phyloP scores from a whole-genome alignment of 2,113 vertebrate genomes.

The Siniperca knerii region DNA sequence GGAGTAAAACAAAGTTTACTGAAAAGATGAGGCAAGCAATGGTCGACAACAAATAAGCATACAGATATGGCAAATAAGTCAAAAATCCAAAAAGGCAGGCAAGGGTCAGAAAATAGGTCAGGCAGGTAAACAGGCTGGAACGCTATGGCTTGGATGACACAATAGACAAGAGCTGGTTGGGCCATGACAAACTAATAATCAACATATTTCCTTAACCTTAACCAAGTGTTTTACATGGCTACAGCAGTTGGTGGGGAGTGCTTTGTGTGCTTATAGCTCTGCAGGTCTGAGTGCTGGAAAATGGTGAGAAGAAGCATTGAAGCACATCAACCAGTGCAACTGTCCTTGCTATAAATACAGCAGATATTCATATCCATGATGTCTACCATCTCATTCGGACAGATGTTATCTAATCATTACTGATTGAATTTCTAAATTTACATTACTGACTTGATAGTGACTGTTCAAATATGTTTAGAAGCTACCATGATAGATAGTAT shows the following conservation, averaged over 20 bases:
- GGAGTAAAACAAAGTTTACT: too few relatives aligned
- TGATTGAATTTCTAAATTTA: background rate
- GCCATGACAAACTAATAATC: background rate
- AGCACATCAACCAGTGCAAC: background rate
- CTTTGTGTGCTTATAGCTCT: background rate
- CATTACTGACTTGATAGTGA: background rate
- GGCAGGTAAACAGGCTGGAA: too few relatives aligned
- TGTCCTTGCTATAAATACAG: background rate
- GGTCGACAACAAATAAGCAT: too few relatives aligned
- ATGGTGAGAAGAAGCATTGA: background rate
- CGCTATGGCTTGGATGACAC: background rate
- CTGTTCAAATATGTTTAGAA: background rate
- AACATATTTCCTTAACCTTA: background rate
- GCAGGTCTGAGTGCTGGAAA: background rate
- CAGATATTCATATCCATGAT: background rate
- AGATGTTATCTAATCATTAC: background rate
- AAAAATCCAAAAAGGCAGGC: too few relatives aligned
- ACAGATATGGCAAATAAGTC: too few relatives aligned
- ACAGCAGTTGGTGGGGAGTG: background rate
- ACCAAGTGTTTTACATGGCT: background rate
- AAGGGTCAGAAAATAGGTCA: too few relatives aligned
- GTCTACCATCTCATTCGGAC: background rate
- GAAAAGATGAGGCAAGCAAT: too few relatives aligned
- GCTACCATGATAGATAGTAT: background rate
- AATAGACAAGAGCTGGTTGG: background rate